Evolutionary conservation across 2,888 invertebrate genomes (phyloP).

Genomic region (Cephus runcator): DNA sequence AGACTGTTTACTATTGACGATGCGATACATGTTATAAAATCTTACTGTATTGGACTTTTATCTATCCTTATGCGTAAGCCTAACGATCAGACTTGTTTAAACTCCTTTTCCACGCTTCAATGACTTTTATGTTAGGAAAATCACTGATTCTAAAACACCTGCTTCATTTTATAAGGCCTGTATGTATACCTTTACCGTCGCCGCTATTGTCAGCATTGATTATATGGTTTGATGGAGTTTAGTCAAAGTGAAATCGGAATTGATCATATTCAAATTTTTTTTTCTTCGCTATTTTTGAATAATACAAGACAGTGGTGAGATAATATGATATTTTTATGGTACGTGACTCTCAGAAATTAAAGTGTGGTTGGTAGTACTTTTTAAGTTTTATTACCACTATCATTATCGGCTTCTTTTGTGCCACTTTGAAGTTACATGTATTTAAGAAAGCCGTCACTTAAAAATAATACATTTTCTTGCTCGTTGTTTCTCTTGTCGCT

Average conservation of each 20-base stretch:
- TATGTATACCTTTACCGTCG: not conserved
- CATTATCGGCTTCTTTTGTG: not conserved
- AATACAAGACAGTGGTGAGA: not conserved
- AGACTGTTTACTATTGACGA: too few relatives aligned
- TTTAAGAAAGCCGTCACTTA: not conserved
- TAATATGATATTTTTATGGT: not conserved
- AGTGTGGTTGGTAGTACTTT: not conserved
- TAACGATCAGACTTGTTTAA: conserved; percentile 65
- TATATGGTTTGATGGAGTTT: not conserved
- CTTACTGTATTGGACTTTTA: too few relatives aligned
- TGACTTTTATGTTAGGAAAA: conserved; percentile 72
- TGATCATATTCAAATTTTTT: not conserved
- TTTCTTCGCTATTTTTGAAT: not conserved
- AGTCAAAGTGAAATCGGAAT: not conserved
- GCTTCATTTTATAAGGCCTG: not conserved
- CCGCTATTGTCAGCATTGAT: conserved; percentile 9
- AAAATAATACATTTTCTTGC: not conserved
- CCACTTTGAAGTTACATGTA: not conserved
- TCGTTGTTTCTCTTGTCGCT: not conserved
- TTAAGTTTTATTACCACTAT: not conserved
- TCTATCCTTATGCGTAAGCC: conserved; percentile 31
- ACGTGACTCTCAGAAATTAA: not conserved
- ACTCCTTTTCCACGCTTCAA: conserved; percentile 70
- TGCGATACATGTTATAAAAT: too few relatives aligned
- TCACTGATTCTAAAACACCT: not conserved